Evolutionary conservation across 2,113 vertebrate genomes (phyloP).

Genomic region (Gavialis gangeticus): DNA sequence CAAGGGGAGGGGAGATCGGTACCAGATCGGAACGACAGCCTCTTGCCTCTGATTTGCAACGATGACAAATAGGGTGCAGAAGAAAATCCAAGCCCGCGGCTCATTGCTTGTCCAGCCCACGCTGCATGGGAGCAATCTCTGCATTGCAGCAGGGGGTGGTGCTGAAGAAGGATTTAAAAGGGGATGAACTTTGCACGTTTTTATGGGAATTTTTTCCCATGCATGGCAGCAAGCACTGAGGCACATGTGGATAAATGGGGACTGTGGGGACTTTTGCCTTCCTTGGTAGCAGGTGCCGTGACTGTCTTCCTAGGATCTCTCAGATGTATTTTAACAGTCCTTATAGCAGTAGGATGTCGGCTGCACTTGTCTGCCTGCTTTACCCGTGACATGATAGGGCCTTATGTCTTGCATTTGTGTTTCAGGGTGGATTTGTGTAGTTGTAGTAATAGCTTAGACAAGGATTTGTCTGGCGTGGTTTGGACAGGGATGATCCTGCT

Average conservation of each 20-base stretch:
- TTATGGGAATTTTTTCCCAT: not conserved
- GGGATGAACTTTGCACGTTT: not conserved
- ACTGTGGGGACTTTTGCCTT: no score
- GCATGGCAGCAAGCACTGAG: not conserved
- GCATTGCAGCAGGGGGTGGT: not conserved
- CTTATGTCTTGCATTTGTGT: no score
- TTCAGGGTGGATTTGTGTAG: no score
- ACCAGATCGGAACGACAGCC: conserved; percentile 43
- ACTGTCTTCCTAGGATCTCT: no score
- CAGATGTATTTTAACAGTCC: no score
- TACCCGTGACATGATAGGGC: no score
- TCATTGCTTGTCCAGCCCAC: conserved; percentile 3
- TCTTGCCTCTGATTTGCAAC: not conserved
- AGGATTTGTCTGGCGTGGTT: no score
- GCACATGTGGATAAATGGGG: not conserved
- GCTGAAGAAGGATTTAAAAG: not conserved
- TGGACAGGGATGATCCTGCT: no score
- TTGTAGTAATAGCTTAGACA: no score
- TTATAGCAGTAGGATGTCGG: no score
- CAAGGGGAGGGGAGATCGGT: not conserved
- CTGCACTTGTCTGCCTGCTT: no score
- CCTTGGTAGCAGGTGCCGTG: no score
- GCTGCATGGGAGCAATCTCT: not conserved
- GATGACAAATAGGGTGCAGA: not conserved
- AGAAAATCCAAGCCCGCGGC: conserved; percentile 27